Evolutionary conservation across 2,113 vertebrate species (phyloP), one percentile per base, ranked within the genome.

Genomic region (Lophotis ruficrista): DNA sequence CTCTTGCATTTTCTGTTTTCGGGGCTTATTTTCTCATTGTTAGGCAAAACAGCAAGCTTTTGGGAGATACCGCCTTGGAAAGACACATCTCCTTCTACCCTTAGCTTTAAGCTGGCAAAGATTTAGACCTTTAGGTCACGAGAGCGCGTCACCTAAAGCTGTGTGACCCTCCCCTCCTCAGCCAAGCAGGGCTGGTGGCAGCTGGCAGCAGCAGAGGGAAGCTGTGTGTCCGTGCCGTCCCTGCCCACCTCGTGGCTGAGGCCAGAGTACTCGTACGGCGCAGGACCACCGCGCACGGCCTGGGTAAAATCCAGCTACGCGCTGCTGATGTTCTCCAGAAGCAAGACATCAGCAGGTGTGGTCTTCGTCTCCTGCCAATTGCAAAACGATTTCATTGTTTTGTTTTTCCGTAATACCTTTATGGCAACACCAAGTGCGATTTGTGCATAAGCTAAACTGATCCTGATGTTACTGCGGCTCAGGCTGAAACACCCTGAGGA

Each of bases 241-340:
- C 45, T 71, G 88, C 57, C 62, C 6, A 7, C 25, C 22, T 4
- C 2, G 4, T 3, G 38, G 60, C 68, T 19, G 38, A 21, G 27
- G n/a, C 30, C 68, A 18, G 20, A 22, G 68, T 7, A 6, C 38
- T n/a, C 4, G 33, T 24, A 15, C 51, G 6, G 45, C 45, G 4
- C 4, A 20, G 50, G 33, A n/a, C 31, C 31, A 0, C 66, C 7
- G 28, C 3, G 5, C 0, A 0, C 6, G 1, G 19, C 31, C 10
- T 4, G 33, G 45, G 33, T 58, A 8, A 27, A 27, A 31, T 37
- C 61, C 45, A 28, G 3, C 20, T 7, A 4, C 1, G 28, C 10
- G 1, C 28, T 25, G 1, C 24, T 35, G 60, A 12, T 28, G 13
- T 18, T 50, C 66, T 38, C 30, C 61, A 35, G 76, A 30, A 58